phyloP scores from a whole-genome alignment of 2,888 invertebrate species.

The Eupithecia subumbrata region DNA sequence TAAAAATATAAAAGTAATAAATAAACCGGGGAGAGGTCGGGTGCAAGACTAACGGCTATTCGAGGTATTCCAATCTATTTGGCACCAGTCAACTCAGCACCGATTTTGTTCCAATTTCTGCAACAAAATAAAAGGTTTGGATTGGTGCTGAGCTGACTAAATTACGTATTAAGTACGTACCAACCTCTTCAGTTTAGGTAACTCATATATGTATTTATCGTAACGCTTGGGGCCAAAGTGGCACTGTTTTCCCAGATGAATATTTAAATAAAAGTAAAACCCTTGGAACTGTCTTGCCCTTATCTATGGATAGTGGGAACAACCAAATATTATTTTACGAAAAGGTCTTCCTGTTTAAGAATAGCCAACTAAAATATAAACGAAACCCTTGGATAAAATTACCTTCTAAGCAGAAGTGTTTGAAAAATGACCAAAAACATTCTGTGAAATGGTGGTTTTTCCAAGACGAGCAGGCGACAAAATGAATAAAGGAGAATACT shows the following conservation, averaged over 20 bases:
- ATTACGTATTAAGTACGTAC: neutral
- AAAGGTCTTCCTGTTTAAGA: neutral
- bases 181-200: neutral
- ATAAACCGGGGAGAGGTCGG: neutral
- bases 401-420: constrained; percentile 10
- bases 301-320: neutral
- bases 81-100: neutral
- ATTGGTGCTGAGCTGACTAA: neutral
- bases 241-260: neutral
- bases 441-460: constrained; percentile 35
- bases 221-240: neutral
- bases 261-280: neutral
- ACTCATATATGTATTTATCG: neutral
- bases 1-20: neutral
- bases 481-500: constrained; percentile 69
- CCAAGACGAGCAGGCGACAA: constrained; percentile 54
- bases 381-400: neutral
- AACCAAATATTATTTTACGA: neutral
- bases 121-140: neutral
- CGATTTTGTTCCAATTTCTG: neutral
- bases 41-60: neutral
- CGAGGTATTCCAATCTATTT: neutral
- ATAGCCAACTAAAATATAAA: neutral
- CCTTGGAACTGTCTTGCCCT: neutral
- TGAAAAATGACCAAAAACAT: constrained; percentile 24